Evolutionary conservation across 2,797 vertebrate species (phyloP).

Genomic region (Botia almorhae): DNA sequence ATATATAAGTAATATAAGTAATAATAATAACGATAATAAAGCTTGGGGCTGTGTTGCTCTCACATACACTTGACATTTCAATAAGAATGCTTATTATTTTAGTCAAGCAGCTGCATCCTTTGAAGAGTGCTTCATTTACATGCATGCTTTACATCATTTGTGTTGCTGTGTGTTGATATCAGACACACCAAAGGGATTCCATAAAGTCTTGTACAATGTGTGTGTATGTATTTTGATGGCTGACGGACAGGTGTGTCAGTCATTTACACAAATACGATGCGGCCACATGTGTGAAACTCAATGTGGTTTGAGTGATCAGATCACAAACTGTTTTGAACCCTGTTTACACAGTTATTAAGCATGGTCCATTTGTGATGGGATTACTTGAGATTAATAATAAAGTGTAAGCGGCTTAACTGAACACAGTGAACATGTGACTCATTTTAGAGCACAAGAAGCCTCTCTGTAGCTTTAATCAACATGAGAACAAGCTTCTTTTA

Average conservation of each 20-base stretch:
- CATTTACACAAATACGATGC: too few relatives aligned
- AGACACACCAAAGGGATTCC: too few relatives aligned
- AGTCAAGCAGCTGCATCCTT: background rate
- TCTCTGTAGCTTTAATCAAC: background rate
- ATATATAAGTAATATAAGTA: background rate
- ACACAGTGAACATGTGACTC: constrained; percentile 1
- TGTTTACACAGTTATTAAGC: background rate
- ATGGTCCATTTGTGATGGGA: background rate
- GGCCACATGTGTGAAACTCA: too few relatives aligned
- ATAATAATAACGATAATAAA: background rate
- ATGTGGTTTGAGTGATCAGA: too few relatives aligned
- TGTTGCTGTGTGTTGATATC: background rate
- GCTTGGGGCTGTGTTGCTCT: background rate
- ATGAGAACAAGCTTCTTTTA: constrained; percentile 1
- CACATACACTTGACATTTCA: background rate
- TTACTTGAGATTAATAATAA: background rate
- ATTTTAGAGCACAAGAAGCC: background rate
- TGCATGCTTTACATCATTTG: background rate
- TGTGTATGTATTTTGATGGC: too few relatives aligned
- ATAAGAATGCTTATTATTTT: background rate
- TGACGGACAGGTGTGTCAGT: too few relatives aligned
- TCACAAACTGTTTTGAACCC: background rate
- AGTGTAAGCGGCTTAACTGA: background rate
- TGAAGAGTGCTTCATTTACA: background rate
- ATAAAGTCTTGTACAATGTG: too few relatives aligned